phyloP scores from a whole-genome alignment of 2,113 vertebrate genomes.

The Lasiurus cinereus region DNA sequence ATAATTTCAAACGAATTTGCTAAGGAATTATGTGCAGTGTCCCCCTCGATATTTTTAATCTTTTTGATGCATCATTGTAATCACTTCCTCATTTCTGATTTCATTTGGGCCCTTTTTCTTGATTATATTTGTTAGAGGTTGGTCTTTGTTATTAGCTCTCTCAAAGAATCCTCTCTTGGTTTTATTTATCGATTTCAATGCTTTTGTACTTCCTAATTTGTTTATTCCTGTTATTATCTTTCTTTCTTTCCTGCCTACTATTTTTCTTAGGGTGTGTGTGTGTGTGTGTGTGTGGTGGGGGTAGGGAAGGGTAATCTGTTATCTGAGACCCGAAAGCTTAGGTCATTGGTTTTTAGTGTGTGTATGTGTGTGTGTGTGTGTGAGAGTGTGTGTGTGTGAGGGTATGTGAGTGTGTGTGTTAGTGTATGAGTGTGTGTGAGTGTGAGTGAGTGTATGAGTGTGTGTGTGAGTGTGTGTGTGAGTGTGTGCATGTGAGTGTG shows the following conservation, averaged over 20 bases:
- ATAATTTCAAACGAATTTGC: slow-evolving; percentile 62
- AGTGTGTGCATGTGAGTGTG: no score
- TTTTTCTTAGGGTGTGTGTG: slow-evolving; percentile 28
- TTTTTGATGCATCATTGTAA: slow-evolving; percentile 69
- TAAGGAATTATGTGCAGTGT: background rate
- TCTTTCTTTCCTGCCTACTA: slow-evolving; percentile 47
- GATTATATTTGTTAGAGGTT: slow-evolving; percentile 67
- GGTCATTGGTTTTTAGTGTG: background rate
- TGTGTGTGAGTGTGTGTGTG: no score
- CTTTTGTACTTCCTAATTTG: slow-evolving; percentile 66
- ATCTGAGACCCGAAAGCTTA: background rate
- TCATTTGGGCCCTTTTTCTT: slow-evolving; percentile 59
- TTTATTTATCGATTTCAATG: slow-evolving; percentile 69
- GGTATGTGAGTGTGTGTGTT: no score
- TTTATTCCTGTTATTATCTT: slow-evolving; percentile 69
- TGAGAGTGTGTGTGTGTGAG: background rate
- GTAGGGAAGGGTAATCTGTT: background rate
- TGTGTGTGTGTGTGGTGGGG: background rate
- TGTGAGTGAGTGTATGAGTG: no score
- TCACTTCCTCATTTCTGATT: slow-evolving; percentile 67
- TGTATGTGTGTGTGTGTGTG: background rate
- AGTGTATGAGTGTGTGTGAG: background rate
- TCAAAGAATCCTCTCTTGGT: slow-evolving; percentile 57
- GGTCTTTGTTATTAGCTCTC: slow-evolving; percentile 68
- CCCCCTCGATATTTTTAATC: slow-evolving; percentile 55